These are phyloP conservation scores for Dendrolimus pini DNA, from an alignment of 2,888 invertebrate species.

Conservation along the genomic window DNA sequence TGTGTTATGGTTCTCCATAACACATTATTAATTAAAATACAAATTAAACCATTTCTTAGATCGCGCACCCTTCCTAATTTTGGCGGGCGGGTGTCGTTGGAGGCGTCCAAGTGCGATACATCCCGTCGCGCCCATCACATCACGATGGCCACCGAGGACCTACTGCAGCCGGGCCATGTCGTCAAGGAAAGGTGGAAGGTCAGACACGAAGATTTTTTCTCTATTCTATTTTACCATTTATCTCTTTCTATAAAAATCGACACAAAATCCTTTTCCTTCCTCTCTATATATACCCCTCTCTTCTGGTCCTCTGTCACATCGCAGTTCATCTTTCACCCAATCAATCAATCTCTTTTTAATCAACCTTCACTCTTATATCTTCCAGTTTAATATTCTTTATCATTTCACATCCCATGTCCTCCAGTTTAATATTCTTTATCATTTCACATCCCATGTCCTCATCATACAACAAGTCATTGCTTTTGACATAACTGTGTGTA, in stretches of 20 bases:
- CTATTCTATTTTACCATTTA: no score
- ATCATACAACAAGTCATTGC: no score
- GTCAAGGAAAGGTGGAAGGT: conserved; percentile 99
- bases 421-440: no score
- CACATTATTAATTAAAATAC: no score
- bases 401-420: no score
- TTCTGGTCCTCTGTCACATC: background rate
- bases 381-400: no score
- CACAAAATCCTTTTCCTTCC: background rate
- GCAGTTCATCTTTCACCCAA: background rate
- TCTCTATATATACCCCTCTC: background rate
- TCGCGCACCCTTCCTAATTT: conserved; percentile 73
- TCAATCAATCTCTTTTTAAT: no score
- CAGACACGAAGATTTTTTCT: conserved; percentile 27
- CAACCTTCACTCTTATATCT: no score
- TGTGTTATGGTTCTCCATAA: no score
- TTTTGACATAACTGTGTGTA: no score
- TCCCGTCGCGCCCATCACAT: conserved; percentile 78
- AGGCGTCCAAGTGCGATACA: conserved; percentile 63
- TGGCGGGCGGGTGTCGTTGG: conserved; percentile 43
- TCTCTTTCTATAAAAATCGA: no score
- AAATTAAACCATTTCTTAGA: conserved; percentile 22
- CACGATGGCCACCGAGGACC: conserved; percentile 94
- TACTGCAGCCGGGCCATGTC: conserved; percentile 96
- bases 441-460: no score